These are phyloP conservation scores for Amiota minor DNA, from an alignment of 2,888 invertebrate species.

Conservation along the genomic window DNA sequence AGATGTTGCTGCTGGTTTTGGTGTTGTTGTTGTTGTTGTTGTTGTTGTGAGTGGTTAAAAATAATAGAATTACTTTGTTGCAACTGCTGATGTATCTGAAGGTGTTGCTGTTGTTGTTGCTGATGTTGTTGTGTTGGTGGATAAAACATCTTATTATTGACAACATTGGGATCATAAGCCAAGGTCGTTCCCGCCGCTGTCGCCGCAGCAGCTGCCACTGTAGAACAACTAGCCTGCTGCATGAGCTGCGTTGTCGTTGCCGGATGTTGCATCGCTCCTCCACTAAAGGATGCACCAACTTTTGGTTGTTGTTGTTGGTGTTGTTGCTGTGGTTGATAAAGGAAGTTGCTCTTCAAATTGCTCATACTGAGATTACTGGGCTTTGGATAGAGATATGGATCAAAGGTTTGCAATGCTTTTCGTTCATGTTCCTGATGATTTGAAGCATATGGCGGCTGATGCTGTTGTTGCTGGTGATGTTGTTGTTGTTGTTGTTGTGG, in stretches of 20 bases:
- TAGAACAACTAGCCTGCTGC: slow-evolving; percentile 36
- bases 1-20: slow-evolving; percentile 38
- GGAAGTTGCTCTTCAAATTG: slow-evolving; percentile 39
- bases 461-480: slow-evolving; percentile 47
- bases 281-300: slow-evolving; percentile 7
- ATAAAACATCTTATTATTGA: slow-evolving; percentile 44
- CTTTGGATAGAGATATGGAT: slow-evolving; percentile 70
- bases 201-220: slow-evolving; percentile 40
- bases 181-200: slow-evolving; percentile 36
- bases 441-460: slow-evolving; percentile 30
- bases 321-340: slow-evolving; percentile 49
- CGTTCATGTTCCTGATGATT: slow-evolving; percentile 54
- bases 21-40: slow-evolving; percentile 46
- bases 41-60: slow-evolving; percentile 63
- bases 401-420: slow-evolving; percentile 69
- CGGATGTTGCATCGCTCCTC: slow-evolving; percentile 27
- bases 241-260: slow-evolving; percentile 37
- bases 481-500: slow-evolving; percentile 30
- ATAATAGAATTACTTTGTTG: slow-evolving; percentile 69
- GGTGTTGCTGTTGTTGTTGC: slow-evolving; percentile 54
- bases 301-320: slow-evolving; percentile 39
- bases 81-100: slow-evolving; percentile 45
- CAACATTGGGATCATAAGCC: slow-evolving; percentile 55
- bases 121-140: slow-evolving; percentile 48
- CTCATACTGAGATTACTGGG: slow-evolving; percentile 49